A percentile compares a stretch with the other conserved stretches of the same genome.
phyloP scores from a whole-genome alignment of 2,888 invertebrate genomes.

The Polia nebulosa region DNA sequence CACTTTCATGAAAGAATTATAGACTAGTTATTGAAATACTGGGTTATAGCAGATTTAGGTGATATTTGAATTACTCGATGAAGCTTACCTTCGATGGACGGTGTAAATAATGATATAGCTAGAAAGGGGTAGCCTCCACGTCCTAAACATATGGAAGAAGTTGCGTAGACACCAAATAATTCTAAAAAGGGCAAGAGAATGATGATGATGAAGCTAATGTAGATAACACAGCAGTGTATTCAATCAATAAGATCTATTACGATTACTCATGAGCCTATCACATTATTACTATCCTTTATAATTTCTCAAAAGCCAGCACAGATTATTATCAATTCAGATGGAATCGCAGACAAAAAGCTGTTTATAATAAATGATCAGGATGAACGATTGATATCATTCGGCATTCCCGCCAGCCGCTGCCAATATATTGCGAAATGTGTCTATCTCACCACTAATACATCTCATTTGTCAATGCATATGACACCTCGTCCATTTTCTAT shows the following conservation, averaged over 20 bases:
- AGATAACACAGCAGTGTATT: not conserved
- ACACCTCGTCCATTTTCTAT: constrained; percentile 47
- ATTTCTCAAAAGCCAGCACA: constrained; percentile 22
- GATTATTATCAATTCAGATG: constrained; percentile 38
- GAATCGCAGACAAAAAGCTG: constrained; percentile 52
- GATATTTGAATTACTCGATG: not conserved
- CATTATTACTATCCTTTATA: constrained; percentile 6
- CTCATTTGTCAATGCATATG: constrained; percentile 63
- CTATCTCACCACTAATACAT: constrained; percentile 64
- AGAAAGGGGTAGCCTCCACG: too few relatives aligned
- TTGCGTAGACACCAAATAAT: too few relatives aligned
- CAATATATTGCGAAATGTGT: constrained; percentile 61
- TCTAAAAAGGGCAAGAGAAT: too few relatives aligned
- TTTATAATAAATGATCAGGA: constrained; percentile 59
- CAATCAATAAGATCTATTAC: not conserved
- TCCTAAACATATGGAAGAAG: too few relatives aligned
- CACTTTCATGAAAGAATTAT: not conserved
- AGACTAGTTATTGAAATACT: not conserved
- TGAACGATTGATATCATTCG: constrained; percentile 49
- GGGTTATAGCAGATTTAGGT: not conserved
- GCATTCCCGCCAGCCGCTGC: constrained; percentile 42
- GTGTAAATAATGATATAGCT: not conserved
- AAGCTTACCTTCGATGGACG: not conserved
- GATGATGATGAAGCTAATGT: not conserved
- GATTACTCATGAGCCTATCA: not conserved